phyloP scores from a whole-genome alignment of 2,797 vertebrate genomes.

The Pantherophis alleghaniensis region DNA sequence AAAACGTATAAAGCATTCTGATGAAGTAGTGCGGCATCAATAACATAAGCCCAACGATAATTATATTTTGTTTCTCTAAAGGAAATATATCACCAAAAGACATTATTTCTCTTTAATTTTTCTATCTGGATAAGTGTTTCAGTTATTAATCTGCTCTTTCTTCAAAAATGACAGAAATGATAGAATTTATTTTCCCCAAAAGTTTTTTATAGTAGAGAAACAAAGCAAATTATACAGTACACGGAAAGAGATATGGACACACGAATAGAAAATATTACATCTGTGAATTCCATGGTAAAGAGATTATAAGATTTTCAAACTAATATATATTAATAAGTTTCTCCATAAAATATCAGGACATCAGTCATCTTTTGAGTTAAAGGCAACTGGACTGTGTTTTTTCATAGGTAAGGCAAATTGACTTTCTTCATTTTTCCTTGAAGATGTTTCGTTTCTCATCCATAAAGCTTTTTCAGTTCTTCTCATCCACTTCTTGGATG shows the following conservation, averaged over 20 bases:
- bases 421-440: background rate
- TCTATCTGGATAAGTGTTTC: background rate
- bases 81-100: background rate
- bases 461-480: background rate
- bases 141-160: background rate
- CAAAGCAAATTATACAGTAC: background rate
- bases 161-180: background rate
- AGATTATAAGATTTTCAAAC: background rate
- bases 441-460: too few species aligned
- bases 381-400: background rate
- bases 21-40: background rate
- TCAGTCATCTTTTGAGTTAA: background rate
- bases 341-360: background rate
- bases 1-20: conserved; percentile 7
- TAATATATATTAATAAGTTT: background rate
- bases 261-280: background rate
- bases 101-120: background rate
- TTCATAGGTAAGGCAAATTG: background rate
- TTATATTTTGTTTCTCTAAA: background rate
- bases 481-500: background rate
- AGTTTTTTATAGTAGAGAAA: background rate
- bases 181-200: background rate
- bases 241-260: background rate
- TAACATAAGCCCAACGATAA: background rate
- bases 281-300: background rate